Conservation (phyloP, 2,797 vertebrate genomes). For the Epinephelus malabaricus region DNA sequence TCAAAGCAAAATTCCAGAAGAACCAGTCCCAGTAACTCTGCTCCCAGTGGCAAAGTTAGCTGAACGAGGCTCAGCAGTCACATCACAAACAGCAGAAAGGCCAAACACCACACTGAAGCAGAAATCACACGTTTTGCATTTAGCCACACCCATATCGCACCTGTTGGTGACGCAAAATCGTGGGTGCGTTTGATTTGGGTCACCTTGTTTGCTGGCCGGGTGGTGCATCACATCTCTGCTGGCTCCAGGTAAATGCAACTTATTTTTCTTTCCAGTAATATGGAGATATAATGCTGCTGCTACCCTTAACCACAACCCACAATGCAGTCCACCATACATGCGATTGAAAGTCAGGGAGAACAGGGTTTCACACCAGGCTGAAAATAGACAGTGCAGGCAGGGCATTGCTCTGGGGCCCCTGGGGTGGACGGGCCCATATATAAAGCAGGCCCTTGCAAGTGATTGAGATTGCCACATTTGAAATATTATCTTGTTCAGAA, state of each 20-base stretch:
- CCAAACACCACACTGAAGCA: background rate
- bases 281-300: background rate
- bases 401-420: too few species aligned
- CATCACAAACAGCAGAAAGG: background rate
- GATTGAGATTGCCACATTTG: too few species aligned
- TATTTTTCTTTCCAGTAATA: background rate
- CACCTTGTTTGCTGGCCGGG: background rate
- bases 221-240: background rate
- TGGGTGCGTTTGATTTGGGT: conserved; percentile 6
- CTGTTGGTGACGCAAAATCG: background rate
- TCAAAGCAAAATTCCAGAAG: background rate
- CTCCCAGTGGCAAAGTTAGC: background rate
- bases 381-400: too few species aligned
- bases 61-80: background rate
- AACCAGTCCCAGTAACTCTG: background rate
- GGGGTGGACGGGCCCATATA: too few species aligned
- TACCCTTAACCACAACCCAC: background rate
- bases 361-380: too few species aligned
- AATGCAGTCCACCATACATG: too few species aligned
- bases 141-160: background rate
- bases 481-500: too few species aligned
- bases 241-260: background rate
- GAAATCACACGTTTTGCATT: too few species aligned
- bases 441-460: too few species aligned
- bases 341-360: too few species aligned